A percentile compares a stretch with the other conserved stretches of the same genome.
phyloP scores from a whole-genome alignment of 1,140 invertebrate genomes.

The Reticulitermes speratus region DNA sequence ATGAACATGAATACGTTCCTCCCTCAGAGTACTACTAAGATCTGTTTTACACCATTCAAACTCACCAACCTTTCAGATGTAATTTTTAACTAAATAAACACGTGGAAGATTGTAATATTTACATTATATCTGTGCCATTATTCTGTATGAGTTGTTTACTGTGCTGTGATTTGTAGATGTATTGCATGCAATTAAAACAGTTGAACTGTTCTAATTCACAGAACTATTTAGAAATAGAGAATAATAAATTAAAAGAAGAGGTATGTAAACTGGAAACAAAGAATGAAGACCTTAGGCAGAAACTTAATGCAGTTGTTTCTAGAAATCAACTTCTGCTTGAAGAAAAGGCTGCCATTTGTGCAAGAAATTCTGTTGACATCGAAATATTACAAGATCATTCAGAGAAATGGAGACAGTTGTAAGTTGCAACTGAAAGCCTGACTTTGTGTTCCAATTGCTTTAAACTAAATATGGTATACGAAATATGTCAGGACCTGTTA shows the following conservation, averaged over 20 bases:
- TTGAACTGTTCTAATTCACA: not conserved
- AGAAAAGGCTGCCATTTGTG: slow-evolving; percentile 1
- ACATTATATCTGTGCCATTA: not conserved
- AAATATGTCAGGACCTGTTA: too few species aligned
- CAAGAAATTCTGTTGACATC: not conserved
- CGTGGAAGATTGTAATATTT: not conserved
- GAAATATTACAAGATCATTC: not conserved
- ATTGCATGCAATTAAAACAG: not conserved
- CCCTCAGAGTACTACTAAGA: too few species aligned
- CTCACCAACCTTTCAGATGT: too few species aligned
- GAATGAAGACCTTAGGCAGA: slow-evolving; percentile 19
- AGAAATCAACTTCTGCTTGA: slow-evolving; percentile 15
- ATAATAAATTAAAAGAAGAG: not conserved
- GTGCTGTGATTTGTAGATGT: too few species aligned
- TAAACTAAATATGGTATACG: too few species aligned
- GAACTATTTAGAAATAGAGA: not conserved
- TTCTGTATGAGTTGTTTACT: too few species aligned
- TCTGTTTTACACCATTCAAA: too few species aligned
- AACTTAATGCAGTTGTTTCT: slow-evolving; percentile 9
- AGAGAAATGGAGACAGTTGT: slow-evolving; percentile 21
- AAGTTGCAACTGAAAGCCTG: not conserved
- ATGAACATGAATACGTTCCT: too few species aligned
- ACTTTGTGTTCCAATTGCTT: not conserved
- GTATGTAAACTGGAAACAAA: not conserved
- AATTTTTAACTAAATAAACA: too few species aligned